These are phyloP conservation scores for Tympanoctomys barrerae DNA, from an alignment of 2,797 vertebrate genomes.

Conservation along the genomic window DNA sequence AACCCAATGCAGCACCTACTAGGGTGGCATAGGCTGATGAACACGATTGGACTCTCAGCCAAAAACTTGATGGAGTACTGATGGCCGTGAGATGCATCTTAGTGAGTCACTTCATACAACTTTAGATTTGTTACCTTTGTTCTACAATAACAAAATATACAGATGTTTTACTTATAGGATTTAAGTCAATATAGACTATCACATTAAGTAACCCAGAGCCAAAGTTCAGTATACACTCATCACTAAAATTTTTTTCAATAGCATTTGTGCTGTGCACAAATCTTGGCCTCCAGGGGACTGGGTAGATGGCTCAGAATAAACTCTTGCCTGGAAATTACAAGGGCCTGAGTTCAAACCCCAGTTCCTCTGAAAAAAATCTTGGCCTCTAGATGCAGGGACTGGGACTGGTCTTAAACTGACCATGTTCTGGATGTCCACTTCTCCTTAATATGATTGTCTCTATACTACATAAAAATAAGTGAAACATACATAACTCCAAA, in stretches of 20 bases:
- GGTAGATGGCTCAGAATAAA: too few relatives aligned
- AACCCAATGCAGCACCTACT: neutral
- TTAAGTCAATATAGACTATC: neutral
- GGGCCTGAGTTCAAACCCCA: too few relatives aligned
- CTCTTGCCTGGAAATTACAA: too few relatives aligned
- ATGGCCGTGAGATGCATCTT: neutral
- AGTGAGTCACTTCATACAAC: neutral
- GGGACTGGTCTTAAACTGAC: too few relatives aligned
- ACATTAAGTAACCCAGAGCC: neutral
- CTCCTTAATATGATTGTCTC: too few relatives aligned
- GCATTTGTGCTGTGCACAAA: neutral
- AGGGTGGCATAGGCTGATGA: neutral
- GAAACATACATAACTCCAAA: too few relatives aligned
- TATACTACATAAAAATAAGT: too few relatives aligned
- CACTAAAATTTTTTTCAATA: neutral
- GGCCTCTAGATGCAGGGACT: too few relatives aligned
- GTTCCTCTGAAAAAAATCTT: too few relatives aligned
- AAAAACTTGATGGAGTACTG: neutral
- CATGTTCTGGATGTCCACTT: too few relatives aligned
- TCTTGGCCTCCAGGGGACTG: too few relatives aligned
- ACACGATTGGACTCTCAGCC: neutral
- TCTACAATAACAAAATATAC: slow-evolving; percentile 34
- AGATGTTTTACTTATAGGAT: neutral
- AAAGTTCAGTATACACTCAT: neutral
- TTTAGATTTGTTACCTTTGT: neutral